Percentiles rank a stretch among this genome's conserved stretches.
These are phyloP conservation scores for Lordiphosa fenestrarum DNA, from an alignment of 2,888 invertebrate genomes.

Conservation along the genomic window DNA sequence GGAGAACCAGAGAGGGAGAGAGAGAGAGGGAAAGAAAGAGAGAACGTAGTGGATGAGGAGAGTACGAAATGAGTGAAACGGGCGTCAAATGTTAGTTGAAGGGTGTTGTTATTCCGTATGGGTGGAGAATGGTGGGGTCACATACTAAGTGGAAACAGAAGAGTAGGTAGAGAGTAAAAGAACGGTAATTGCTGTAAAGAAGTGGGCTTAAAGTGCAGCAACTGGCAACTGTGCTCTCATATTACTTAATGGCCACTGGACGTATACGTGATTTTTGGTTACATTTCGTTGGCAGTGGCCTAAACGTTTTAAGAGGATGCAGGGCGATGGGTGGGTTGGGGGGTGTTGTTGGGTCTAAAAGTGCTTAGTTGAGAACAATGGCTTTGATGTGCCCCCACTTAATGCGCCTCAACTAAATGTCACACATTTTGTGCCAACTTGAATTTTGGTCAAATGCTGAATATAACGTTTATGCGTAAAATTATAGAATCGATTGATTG, in stretches of 20 bases:
- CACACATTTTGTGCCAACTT: slow-evolving; percentile 38
- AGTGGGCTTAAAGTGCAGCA: slow-evolving; percentile 50
- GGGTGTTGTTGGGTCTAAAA: not conserved
- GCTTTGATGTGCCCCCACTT: slow-evolving; percentile 33
- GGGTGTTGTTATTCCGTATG: not conserved
- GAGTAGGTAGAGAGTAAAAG: slow-evolving; percentile 20
- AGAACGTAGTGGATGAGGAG: slow-evolving; percentile 52
- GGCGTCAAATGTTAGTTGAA: slow-evolving; percentile 58
- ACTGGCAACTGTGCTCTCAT: slow-evolving; percentile 39
- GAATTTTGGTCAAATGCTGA: slow-evolving; percentile 21
- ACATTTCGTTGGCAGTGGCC: slow-evolving; percentile 26
- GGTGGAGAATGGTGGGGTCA: slow-evolving; percentile 32
- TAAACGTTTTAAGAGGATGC: slow-evolving; percentile 8
- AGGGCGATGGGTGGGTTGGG: not conserved
- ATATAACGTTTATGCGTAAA: slow-evolving; percentile 18
- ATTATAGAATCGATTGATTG: too few species aligned
- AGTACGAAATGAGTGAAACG: slow-evolving; percentile 65
- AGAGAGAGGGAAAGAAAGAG: slow-evolving; percentile 18
- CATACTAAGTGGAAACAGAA: slow-evolving; percentile 13
- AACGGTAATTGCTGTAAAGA: slow-evolving; percentile 39
- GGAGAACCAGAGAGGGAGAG: not conserved
- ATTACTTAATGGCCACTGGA: slow-evolving; percentile 58
- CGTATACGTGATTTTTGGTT: slow-evolving; percentile 63
- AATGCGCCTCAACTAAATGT: slow-evolving; percentile 34
- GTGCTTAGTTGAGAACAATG: slow-evolving; percentile 36